Conservation (phyloP, 2,888 invertebrate genomes). For the Cataglyphis albicans region DNA sequence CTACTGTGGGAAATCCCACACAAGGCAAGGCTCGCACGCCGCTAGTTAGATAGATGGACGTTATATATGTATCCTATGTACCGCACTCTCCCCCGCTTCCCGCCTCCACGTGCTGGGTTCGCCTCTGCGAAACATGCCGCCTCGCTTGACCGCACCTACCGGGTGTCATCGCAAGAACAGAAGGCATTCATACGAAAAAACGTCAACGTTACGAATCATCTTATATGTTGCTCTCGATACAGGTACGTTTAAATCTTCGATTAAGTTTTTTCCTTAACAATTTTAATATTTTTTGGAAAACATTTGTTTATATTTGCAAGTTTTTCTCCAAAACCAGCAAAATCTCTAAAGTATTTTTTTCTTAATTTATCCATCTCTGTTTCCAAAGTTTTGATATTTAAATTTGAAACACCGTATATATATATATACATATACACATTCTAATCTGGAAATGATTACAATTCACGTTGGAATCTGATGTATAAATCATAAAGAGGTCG, state of each 20-base stretch:
- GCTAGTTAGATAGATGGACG: conserved; percentile 66
- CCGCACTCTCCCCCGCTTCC: conserved; percentile 48
- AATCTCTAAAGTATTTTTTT: too few species aligned
- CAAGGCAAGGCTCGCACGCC: conserved; percentile 67
- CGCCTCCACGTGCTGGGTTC: conserved; percentile 63
- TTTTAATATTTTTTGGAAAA: neutral
- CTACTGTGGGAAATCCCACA: conserved; percentile 60
- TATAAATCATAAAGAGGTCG: conserved; percentile 10
- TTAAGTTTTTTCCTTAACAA: neutral
- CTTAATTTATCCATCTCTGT: too few species aligned
- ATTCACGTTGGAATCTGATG: neutral
- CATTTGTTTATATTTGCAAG: too few species aligned
- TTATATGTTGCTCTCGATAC: neutral
- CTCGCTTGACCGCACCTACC: conserved; percentile 68
- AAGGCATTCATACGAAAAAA: neutral
- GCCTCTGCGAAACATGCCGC: conserved; percentile 76
- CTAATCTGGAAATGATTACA: neutral
- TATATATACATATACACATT: neutral
- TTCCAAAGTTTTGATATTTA: too few species aligned
- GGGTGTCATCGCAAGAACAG: conserved; percentile 58
- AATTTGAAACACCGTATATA: neutral
- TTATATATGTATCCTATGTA: conserved; percentile 51
- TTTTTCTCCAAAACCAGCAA: too few species aligned
- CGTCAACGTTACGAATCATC: neutral
- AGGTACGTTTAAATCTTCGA: neutral